A percentile compares a stretch with the other conserved stretches of the same genome.
These are phyloP conservation scores for Escarpia spicata DNA, from an alignment of 2,888 invertebrate genomes.

Conservation along the genomic window DNA sequence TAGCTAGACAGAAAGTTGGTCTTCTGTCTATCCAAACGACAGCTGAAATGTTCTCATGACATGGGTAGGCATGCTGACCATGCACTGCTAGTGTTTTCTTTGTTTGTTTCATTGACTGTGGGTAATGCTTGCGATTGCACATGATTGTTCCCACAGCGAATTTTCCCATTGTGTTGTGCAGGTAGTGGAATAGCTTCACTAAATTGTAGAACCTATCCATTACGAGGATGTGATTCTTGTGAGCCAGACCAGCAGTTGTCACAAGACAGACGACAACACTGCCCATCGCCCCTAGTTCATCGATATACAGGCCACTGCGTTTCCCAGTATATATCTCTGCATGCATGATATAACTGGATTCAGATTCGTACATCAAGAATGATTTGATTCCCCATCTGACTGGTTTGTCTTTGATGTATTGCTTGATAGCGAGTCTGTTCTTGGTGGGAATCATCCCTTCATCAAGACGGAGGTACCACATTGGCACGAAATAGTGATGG, in stretches of 20 bases:
- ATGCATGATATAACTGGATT: conserved; percentile 30
- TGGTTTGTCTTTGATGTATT: conserved; percentile 35
- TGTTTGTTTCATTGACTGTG: conserved; percentile 32
- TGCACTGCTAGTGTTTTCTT: conserved; percentile 21
- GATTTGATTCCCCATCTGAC: conserved; percentile 34
- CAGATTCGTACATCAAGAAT: conserved; percentile 33
- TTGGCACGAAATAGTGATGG: neutral
- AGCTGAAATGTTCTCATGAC: conserved; percentile 28
- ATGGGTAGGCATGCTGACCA: conserved; percentile 26
- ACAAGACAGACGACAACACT: conserved; percentile 32
- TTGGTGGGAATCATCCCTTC: too few species aligned
- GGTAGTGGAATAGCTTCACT: conserved; percentile 30
- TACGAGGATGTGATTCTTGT: conserved; percentile 30
- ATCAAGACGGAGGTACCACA: conserved; percentile 32
- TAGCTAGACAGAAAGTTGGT: conserved; percentile 34
- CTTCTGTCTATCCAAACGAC: conserved; percentile 38
- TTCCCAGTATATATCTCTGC: conserved; percentile 25
- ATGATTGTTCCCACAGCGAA: conserved; percentile 34
- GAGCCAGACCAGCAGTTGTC: conserved; percentile 7
- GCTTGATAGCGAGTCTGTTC: conserved; percentile 34
- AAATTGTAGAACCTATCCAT: conserved; percentile 32
- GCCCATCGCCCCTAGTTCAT: conserved; percentile 30
- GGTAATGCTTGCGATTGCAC: conserved; percentile 35
- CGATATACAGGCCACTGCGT: conserved; percentile 17
- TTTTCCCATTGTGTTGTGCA: conserved; percentile 22